phyloP scores from a whole-genome alignment of 2,113 vertebrate genomes.

The rabbit (Oryctolagus cuniculus) region mOryCun1.1 NC_091440.1:94793001-94793500 shows the following conservation, averaged over 20 bases:
- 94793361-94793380: no score
- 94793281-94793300: not conserved
- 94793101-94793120: not conserved
- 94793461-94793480: no score
- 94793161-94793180: not conserved
- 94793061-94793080: not conserved
- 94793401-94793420: not conserved
- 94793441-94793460: not conserved
- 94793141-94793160: not conserved
- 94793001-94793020: not conserved
- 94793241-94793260: not conserved
- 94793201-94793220: not conserved
- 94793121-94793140: not conserved
- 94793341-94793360: no score
- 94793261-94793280: not conserved
- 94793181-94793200: not conserved
- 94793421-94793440: not conserved
- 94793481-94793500: no score
- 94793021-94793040: not conserved
- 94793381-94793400: not conserved
- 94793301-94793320: no score
- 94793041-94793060: not conserved
- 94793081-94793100: not conserved
- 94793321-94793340: no score
- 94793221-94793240: not conserved